phyloP scores from a whole-genome alignment of 2,888 invertebrate genomes.

The Amblyjoppa fuscipennis region DNA sequence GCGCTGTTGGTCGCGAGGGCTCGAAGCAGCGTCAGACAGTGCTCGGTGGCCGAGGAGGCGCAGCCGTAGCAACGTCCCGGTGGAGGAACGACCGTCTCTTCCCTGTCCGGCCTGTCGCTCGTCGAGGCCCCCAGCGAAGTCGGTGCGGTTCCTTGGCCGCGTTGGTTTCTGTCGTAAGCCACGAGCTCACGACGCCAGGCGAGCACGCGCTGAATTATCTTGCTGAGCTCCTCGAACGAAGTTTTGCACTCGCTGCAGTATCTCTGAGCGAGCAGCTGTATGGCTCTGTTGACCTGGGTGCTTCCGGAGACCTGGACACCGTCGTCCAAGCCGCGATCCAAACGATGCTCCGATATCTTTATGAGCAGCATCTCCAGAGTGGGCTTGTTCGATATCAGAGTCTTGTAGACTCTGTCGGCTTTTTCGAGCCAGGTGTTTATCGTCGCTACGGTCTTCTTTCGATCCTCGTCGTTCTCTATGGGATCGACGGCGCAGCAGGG shows the following conservation, averaged over 20 bases:
- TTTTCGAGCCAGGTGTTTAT: conserved; percentile 97
- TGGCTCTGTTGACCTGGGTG: conserved; percentile 94
- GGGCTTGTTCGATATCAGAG: conserved; percentile 95
- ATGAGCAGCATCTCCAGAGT: conserved; percentile 94
- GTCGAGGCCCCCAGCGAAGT: conserved; percentile 59
- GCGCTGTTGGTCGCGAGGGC: conserved; percentile 94
- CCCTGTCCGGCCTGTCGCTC: conserved; percentile 62
- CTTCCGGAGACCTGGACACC: conserved; percentile 86
- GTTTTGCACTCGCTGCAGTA: conserved; percentile 98
- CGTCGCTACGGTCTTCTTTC: conserved; percentile 96
- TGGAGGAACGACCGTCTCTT: conserved; percentile 77
- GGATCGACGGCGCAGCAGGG: conserved; percentile 99
- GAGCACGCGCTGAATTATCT: conserved; percentile 95
- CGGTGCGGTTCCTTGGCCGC: conserved; percentile 86
- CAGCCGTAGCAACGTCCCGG: conserved; percentile 94
- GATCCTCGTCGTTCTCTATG: conserved; percentile 98
- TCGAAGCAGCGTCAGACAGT: conserved; percentile 95
- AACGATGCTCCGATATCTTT: conserved; percentile 94
- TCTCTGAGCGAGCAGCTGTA: conserved; percentile 97
- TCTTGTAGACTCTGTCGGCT: conserved; percentile 97
- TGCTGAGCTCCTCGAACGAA: conserved; percentile 97
- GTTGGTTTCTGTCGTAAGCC: conserved; percentile 94
- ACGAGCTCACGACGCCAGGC: conserved; percentile 96
- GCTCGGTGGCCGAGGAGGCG: conserved; percentile 96
- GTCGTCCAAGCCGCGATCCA: conserved; percentile 89